Percentiles rank a stretch among this genome's conserved stretches.
Conservation (phyloP, 2,888 invertebrate species). For the Eledone cirrhosa region DNA sequence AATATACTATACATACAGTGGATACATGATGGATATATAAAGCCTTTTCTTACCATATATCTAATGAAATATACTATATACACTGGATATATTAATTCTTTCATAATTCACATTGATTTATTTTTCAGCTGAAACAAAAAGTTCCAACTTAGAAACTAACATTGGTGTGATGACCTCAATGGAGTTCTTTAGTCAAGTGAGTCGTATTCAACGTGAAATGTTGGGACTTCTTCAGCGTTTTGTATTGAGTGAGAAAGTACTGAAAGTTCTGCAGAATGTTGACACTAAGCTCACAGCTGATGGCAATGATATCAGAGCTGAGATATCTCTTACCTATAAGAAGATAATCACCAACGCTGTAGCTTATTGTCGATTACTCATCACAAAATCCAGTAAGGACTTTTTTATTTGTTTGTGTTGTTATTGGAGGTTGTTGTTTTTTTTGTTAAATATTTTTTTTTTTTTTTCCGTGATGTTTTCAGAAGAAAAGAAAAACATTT, state of each 20-base stretch:
- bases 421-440: no score
- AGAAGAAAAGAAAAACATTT: background rate
- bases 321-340: conserved; percentile 53
- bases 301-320: conserved; percentile 43
- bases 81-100: no score
- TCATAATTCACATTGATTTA: no score
- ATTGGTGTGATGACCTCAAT: conserved; percentile 51
- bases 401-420: background rate
- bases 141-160: background rate
- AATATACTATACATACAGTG: no score
- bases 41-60: no score
- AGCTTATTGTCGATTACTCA: conserved; percentile 59
- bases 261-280: conserved; percentile 52
- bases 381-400: conserved; percentile 54
- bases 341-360: conserved; percentile 62
- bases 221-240: conserved; percentile 80
- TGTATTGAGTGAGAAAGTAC: conserved; percentile 54
- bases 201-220: conserved; percentile 79
- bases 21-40: no score
- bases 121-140: conserved; percentile 16
- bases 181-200: conserved; percentile 64
- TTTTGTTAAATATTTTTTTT: no score
- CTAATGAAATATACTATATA: no score
- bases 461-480: no score
- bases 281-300: conserved; percentile 36